Evolutionary conservation across 1,140 invertebrate species (phyloP).

Genomic region (Drosophila teissieri): DNA sequence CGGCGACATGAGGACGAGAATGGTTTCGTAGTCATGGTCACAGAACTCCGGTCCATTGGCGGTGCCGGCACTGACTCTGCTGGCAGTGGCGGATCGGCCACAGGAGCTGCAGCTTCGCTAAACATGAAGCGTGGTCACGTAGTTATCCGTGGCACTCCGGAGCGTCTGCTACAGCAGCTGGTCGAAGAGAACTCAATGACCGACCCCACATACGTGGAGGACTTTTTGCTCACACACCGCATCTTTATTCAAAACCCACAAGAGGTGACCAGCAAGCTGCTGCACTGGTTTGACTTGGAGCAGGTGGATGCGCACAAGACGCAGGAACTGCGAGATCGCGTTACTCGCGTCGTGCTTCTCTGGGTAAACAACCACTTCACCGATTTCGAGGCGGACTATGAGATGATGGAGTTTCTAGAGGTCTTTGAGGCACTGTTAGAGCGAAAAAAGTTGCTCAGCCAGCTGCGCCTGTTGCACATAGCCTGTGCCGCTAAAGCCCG

Average conservation of each 20-base stretch:
- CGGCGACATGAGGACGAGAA: conserved; percentile 94
- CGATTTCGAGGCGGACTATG: conserved; percentile 98
- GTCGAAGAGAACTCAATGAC: conserved; percentile 97
- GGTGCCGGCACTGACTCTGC: conserved; percentile 81
- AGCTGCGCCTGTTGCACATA: conserved; percentile 94
- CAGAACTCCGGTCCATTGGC: conserved; percentile 91
- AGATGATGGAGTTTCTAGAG: conserved; percentile 98
- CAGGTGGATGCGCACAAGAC: conserved; percentile 62
- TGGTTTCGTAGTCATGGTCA: conserved; percentile 95
- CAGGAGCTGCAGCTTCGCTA: conserved; percentile 84
- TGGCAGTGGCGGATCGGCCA: conserved; percentile 11
- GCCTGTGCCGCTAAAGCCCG: conserved; percentile 98
- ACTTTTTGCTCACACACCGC: conserved; percentile 98
- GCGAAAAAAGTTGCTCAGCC: conserved; percentile 93
- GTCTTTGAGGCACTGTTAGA: conserved; percentile 95
- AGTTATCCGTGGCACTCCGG: conserved; percentile 91
- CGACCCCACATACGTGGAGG: conserved; percentile 99
- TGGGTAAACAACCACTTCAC: conserved; percentile 99
- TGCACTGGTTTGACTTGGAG: conserved; percentile 91
- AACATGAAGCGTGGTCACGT: conserved; percentile 85
- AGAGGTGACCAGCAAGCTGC: conserved; percentile 93
- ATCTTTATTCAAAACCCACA: conserved; percentile 96
- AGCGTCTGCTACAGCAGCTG: conserved; percentile 95
- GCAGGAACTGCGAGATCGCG: conserved; percentile 89
- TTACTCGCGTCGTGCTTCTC: conserved; percentile 96